These are phyloP conservation scores for Cyanistes caeruleus DNA, from an alignment of 2,113 vertebrate genomes.

Conservation along the genomic window DNA sequence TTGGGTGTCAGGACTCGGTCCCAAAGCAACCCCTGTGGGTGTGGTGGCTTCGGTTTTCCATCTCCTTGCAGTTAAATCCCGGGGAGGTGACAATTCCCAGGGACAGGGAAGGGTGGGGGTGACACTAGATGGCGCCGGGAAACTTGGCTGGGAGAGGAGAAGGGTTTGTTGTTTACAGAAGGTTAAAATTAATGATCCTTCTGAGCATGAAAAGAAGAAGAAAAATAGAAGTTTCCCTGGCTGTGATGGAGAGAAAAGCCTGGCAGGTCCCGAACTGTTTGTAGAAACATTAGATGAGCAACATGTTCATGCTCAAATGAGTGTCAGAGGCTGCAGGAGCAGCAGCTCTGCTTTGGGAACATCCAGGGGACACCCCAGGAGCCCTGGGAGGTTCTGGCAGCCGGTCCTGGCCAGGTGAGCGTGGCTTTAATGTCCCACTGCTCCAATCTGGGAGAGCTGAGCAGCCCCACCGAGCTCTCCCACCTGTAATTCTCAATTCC, in stretches of 20 bases:
- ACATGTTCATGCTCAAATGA: not conserved
- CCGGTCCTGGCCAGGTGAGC: not conserved
- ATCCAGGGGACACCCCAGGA: fast-evolving
- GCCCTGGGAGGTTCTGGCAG: fast-evolving
- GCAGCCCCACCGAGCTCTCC: not conserved
- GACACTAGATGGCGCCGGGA: slow-evolving; percentile 49
- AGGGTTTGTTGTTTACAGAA: not conserved
- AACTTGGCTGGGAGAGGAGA: not conserved
- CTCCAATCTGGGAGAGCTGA: fast-evolving
- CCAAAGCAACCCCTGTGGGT: not conserved
- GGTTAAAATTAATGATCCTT: not conserved
- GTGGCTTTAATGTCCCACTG: not conserved
- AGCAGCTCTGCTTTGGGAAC: not conserved
- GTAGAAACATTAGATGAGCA: not conserved
- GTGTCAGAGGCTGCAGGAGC: not conserved
- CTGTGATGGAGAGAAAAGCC: not conserved
- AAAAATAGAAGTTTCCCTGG: not conserved
- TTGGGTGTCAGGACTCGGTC: fast-evolving
- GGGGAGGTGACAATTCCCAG: not conserved
- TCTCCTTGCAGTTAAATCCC: not conserved
- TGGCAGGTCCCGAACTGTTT: not conserved
- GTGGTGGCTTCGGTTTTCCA: not conserved
- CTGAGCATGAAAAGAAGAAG: fast-evolving
- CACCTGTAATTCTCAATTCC: not conserved
- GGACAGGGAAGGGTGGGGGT: not conserved